A percentile compares a stretch with the other conserved stretches of the same genome.
phyloP scores from a whole-genome alignment of 2,113 vertebrate species.

The Ranitomeya imitator region DNA sequence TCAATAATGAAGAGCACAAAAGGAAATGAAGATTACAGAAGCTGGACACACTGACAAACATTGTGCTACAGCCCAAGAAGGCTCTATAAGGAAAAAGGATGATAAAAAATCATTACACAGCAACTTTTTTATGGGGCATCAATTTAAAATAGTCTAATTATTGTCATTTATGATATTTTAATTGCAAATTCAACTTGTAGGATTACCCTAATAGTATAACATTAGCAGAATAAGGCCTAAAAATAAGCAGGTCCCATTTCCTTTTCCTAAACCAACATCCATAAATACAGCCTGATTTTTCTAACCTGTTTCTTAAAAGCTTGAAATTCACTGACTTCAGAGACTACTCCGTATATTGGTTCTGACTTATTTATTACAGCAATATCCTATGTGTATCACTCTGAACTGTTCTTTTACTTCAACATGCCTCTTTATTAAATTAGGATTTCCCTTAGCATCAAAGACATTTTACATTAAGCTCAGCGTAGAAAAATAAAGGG shows the following conservation, averaged over 20 bases:
- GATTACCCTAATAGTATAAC: neutral
- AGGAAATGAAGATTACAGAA: no score
- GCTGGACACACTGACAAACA: no score
- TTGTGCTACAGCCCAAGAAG: no score
- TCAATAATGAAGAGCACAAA: no score
- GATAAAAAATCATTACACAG: no score
- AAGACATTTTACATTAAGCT: neutral
- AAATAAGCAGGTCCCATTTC: neutral
- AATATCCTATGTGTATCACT: neutral
- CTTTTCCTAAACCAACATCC: neutral
- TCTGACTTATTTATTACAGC: constrained; percentile 12
- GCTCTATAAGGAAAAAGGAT: no score
- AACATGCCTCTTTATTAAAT: neutral
- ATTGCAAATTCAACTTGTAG: neutral
- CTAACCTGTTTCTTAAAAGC: neutral
- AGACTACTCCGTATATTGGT: neutral
- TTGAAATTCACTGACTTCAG: neutral
- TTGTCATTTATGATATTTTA: neutral
- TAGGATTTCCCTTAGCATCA: neutral
- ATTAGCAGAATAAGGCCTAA: neutral
- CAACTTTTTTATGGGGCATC: no score
- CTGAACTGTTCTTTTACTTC: neutral
- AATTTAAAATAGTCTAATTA: neutral
- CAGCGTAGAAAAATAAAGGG: neutral
- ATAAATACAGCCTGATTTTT: neutral